Evolutionary conservation across 1,140 invertebrate genomes (phyloP).

Genomic region (Marisa cornuarietis): DNA sequence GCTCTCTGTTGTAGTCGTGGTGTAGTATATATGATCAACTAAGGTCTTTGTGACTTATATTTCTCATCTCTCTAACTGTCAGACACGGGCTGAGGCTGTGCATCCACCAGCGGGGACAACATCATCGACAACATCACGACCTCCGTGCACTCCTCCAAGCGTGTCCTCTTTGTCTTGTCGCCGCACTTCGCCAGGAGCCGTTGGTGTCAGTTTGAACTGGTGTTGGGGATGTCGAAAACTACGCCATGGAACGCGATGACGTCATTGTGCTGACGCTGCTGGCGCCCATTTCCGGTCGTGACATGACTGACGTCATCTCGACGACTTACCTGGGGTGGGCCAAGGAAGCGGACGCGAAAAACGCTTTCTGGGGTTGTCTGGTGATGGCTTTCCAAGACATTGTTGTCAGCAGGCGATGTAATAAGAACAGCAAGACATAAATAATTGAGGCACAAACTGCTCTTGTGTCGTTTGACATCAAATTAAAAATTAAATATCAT

Average conservation of each 20-base stretch:
- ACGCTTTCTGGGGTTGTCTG: background rate
- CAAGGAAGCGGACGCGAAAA: background rate
- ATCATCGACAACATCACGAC: background rate
- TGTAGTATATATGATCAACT: no score
- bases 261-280: background rate
- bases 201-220: background rate
- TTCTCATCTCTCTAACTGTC: no score
- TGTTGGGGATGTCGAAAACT: background rate
- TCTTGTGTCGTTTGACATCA: background rate
- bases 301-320: background rate
- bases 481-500: background rate
- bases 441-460: no score
- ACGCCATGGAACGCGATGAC: background rate
- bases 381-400: background rate
- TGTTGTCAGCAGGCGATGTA: background rate
- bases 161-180: background rate
- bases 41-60: no score
- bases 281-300: background rate
- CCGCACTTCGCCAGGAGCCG: background rate
- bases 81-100: background rate
- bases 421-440: no score
- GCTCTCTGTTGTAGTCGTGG: no score
- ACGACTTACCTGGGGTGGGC: background rate
- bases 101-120: background rate
- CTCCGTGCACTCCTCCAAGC: background rate